Conservation (phyloP, 2,113 vertebrate genomes). For the Periophthalmus modestus region DNA sequence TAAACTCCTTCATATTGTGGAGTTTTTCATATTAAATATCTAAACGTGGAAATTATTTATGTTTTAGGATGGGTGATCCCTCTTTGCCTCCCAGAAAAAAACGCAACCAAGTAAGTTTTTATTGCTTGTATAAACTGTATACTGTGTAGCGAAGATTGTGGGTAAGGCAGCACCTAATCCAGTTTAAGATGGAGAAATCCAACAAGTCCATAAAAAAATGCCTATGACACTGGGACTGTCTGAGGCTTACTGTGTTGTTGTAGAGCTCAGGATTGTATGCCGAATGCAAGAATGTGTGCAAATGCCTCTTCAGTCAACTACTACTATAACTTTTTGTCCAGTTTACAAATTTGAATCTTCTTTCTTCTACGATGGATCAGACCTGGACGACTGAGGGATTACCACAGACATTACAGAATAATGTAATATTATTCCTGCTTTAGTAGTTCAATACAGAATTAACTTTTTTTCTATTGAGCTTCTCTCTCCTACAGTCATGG, state of each 20-base stretch:
- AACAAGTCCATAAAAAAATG: too few species aligned
- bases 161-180: not conserved
- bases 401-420: not conserved
- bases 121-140: not conserved
- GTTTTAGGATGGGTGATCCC: constrained; percentile 91
- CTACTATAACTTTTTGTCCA: too few species aligned
- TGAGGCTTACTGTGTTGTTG: not conserved
- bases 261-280: not conserved
- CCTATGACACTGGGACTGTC: not conserved
- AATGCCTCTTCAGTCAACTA: too few species aligned
- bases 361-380: too few species aligned
- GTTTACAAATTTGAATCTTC: too few species aligned
- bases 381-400: too few species aligned
- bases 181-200: not conserved
- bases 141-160: not conserved
- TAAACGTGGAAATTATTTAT: not conserved
- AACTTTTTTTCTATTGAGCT: too few species aligned
- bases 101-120: constrained; percentile 86
- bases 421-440: not conserved
- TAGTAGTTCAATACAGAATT: not conserved
- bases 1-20: not conserved
- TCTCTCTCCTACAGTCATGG: not conserved
- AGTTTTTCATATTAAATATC: too few species aligned
- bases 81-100: constrained; percentile 95
- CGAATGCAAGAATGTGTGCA: too few species aligned